Conservation (phyloP, 2,797 vertebrate genomes). For the Eleutherodactylus coqui region DNA sequence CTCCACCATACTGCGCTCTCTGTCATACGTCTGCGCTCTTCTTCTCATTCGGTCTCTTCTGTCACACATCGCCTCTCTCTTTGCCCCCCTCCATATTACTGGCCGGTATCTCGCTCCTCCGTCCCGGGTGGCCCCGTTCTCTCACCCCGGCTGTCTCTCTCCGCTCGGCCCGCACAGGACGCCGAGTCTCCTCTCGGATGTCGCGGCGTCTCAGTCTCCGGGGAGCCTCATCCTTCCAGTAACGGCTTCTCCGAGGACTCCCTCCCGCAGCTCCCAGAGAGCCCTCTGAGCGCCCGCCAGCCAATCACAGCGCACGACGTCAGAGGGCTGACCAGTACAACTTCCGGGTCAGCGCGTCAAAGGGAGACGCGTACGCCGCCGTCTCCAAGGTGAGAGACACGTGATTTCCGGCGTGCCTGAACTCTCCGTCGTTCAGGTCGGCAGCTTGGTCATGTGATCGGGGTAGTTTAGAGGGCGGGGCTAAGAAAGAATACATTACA, state of each 20-base stretch:
- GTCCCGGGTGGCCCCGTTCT: neutral
- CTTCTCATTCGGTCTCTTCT: too few relatives aligned
- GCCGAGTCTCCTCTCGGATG: neutral
- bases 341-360: conserved; percentile 50
- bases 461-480: neutral
- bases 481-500: neutral
- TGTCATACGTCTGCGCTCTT: too few relatives aligned
- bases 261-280: conserved; percentile 48
- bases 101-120: too few relatives aligned
- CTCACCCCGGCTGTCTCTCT: neutral
- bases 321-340: neutral
- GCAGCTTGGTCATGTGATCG: conserved; percentile 17
- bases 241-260: conserved; percentile 32
- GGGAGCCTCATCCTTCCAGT: conserved; percentile 46
- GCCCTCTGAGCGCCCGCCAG: conserved; percentile 26
- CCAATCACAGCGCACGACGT: conserved; percentile 39
- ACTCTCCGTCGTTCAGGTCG: neutral
- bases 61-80: too few relatives aligned
- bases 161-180: neutral
- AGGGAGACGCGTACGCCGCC: conserved; percentile 28
- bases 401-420: conserved; percentile 34
- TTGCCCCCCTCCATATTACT: neutral
- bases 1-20: too few relatives aligned
- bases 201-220: conserved; percentile 11
- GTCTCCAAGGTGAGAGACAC: conserved; percentile 32